Evolutionary conservation across 2,113 vertebrate genomes (phyloP), one percentile per base, ranked within the genome.

Genomic region (Polyodon spathula): DNA sequence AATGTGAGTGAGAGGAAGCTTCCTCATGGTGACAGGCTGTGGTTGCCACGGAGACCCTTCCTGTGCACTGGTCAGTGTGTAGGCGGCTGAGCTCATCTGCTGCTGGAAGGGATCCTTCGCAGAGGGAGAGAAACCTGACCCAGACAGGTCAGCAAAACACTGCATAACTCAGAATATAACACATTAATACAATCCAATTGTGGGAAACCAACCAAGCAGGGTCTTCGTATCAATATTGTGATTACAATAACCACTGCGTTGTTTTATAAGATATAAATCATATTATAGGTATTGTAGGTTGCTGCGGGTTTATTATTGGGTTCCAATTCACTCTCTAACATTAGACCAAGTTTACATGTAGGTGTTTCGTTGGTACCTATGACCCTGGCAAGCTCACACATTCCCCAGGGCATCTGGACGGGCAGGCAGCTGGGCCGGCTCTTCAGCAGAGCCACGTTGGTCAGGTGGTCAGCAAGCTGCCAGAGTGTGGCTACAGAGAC

Each of bases 41-140:
- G 56, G 55, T 16, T 67, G 48, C 43, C 51, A 65, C 16, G 55
- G 40, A 40, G 54, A 62, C 5, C 16, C 27, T 12, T 73, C 60
- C 64, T 54, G 62, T 40, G 48, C 15, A 51, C 58, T 51, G 59
- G 69, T 70, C 56, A 70, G 37, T 6, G 56, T 57, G 39, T 72
- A 65, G 4, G 64, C 62, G 37, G 68, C 69, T 0, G 59, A 3
- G 10, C 56, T 70, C 60, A 63, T 67, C 15, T 39, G 62, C 46
- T 57, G 58, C 40, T 66, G 60, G 17, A 69, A 70, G 6, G 58
- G 59, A 38, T 73, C 60, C 6, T 64, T 58, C 38, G 55, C 53
- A 3, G 59, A 68, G 44, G 69, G 27, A 44, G 55, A 44, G 58
- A 74, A 76, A 8, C 66, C 64, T 72, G 56, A n/a, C 17, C 56